phyloP scores from a whole-genome alignment of 2,113 vertebrate species.

The Laticauda laticaudata region DNA sequence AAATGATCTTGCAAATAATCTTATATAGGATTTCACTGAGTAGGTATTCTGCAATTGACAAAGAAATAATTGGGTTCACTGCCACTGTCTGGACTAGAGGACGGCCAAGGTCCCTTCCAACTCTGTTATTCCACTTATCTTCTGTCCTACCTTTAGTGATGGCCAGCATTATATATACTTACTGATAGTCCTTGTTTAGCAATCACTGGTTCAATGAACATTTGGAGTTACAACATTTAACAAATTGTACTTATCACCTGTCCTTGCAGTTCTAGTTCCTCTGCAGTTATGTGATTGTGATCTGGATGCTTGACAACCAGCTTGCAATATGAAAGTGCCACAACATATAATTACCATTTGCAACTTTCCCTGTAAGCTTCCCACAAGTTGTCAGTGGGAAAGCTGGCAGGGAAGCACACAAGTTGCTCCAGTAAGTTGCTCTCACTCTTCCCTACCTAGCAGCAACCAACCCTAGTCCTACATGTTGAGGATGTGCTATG shows the following conservation, averaged over 20 bases:
- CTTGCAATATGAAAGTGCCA: not conserved
- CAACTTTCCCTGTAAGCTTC: not conserved
- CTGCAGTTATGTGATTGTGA: not conserved
- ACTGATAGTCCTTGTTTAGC: not conserved
- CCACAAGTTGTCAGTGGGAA: not conserved
- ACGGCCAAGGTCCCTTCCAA: not conserved
- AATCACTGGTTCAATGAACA: not conserved
- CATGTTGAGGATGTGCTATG: accelerated
- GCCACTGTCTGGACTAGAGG: not conserved
- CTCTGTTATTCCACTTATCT: not conserved
- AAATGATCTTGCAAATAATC: not conserved
- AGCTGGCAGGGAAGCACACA: not conserved
- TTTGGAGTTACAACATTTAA: not conserved
- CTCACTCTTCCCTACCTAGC: not conserved
- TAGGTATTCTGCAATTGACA: not conserved
- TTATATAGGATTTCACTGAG: not conserved
- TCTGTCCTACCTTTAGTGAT: not conserved
- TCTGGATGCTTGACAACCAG: not conserved
- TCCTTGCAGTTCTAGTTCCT: not conserved
- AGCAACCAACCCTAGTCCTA: not conserved
- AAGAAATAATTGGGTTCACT: no score
- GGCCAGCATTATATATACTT: not conserved
- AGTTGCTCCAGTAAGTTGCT: not conserved
- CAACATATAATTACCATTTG: not conserved
- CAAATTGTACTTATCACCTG: not conserved